Conservation (phyloP, 2,888 invertebrate genomes). For the Leucophenga maculata region DNA sequence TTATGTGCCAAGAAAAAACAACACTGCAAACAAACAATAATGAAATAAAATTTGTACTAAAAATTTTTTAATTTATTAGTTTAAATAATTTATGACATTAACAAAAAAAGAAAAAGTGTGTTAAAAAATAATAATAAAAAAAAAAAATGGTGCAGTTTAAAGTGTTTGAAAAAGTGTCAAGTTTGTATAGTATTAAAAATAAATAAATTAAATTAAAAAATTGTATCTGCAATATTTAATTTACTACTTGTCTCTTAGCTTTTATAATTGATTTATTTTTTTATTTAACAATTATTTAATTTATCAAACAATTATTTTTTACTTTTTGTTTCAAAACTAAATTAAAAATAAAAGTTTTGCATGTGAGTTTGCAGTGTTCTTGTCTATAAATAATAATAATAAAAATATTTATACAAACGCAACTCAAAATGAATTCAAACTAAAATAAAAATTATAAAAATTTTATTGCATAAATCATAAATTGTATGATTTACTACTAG, state of each 20-base stretch:
- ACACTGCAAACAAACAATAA: constrained; percentile 51
- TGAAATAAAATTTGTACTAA: background rate
- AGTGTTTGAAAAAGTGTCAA: constrained; percentile 14
- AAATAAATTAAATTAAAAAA: background rate
- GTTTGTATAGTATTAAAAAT: background rate
- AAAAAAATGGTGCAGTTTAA: background rate
- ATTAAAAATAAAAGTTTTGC: constrained; percentile 37
- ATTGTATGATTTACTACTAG: no score
- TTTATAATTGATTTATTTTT: constrained; percentile 13
- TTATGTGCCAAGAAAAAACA: constrained; percentile 40
- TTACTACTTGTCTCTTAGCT: constrained; percentile 1
- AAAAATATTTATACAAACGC: constrained; percentile 27
- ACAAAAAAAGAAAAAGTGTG: background rate
- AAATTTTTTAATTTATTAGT: constrained; percentile 37
- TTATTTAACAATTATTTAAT: constrained; percentile 21
- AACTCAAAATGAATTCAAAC: background rate
- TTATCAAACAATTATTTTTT: constrained; percentile 11
- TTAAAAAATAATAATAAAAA: no score
- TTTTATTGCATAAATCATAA: constrained; percentile 15
- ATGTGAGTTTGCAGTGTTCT: constrained; percentile 54
- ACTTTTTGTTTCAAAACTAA: no score
- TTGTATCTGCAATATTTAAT: background rate
- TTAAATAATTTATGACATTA: constrained; percentile 21
- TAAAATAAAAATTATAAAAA: constrained; percentile 13
- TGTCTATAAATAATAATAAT: constrained; percentile 30